phyloP scores from a whole-genome alignment of 2,113 vertebrate species.

The Mirza zaza region DNA sequence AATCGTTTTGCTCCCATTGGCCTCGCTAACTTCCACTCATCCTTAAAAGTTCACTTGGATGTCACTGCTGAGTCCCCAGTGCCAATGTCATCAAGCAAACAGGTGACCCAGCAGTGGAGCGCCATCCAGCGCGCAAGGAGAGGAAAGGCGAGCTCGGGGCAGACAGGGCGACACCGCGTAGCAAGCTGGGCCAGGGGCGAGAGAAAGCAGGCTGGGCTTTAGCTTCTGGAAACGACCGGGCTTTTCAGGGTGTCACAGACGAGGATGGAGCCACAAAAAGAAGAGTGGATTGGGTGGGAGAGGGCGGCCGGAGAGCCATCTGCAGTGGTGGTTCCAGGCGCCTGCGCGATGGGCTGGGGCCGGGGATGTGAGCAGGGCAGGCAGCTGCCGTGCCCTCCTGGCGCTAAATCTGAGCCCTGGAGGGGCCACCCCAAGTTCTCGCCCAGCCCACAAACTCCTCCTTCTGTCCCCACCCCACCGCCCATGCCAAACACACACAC shows the following conservation, averaged over 20 bases:
- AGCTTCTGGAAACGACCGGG: not conserved
- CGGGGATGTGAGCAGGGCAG: rapidly evolving
- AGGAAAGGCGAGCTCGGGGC: rapidly evolving
- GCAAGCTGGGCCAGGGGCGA: not conserved
- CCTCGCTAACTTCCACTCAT: not conserved
- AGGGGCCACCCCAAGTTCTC: not conserved
- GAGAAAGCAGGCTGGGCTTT: not conserved
- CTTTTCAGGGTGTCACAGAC: too few species aligned
- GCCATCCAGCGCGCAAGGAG: rapidly evolving
- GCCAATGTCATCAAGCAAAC: not conserved
- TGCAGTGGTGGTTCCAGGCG: not conserved
- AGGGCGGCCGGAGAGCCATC: not conserved
- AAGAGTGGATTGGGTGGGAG: not conserved
- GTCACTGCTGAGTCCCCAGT: too few species aligned
- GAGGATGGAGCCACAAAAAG: not conserved
- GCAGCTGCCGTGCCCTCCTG: rapidly evolving
- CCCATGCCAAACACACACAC: not conserved
- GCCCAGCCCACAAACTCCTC: not conserved
- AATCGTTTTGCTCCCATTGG: not conserved
- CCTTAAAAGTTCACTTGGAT: not conserved
- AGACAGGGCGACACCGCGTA: rapidly evolving
- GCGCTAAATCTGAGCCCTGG: not conserved
- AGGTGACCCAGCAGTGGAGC: not conserved
- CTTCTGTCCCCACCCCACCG: not conserved
- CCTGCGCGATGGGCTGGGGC: rapidly evolving